These are phyloP conservation scores for Parauchenoglanis punctatus DNA, from an alignment of 2,797 vertebrate genomes.

Conservation along the genomic window DNA sequence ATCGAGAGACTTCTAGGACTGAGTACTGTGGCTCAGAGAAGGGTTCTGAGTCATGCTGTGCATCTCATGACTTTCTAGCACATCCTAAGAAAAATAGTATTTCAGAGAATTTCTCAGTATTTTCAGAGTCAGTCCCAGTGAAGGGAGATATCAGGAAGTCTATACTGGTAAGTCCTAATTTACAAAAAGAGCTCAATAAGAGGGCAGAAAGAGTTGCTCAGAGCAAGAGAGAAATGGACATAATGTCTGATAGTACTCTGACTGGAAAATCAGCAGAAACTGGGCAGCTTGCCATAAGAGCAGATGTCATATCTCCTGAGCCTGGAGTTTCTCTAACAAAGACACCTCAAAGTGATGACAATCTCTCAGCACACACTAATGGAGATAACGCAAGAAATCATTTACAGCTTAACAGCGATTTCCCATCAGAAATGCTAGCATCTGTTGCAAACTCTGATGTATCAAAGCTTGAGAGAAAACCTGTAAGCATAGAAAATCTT, in stretches of 20 bases:
- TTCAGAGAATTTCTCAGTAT: conserved; percentile 21
- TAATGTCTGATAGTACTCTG: conserved; percentile 32
- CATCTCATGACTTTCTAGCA: not conserved
- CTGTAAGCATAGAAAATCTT: not conserved
- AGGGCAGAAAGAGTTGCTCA: not conserved
- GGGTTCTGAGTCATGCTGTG: conserved; percentile 43
- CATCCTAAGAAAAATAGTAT: conserved; percentile 23
- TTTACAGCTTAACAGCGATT: conserved; percentile 44
- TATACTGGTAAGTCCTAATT: conserved; percentile 12
- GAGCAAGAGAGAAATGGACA: conserved; percentile 4
- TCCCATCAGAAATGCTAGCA: conserved; percentile 42
- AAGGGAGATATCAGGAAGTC: not conserved
- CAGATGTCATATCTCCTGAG: conserved; percentile 28
- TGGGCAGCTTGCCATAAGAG: conserved; percentile 13
- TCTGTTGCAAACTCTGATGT: conserved; percentile 29
- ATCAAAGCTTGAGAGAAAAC: conserved; percentile 32
- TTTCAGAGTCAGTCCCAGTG: conserved; percentile 26
- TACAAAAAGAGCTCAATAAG: not conserved
- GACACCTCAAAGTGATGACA: conserved; percentile 43
- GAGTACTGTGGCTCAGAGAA: conserved; percentile 37
- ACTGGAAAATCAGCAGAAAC: conserved; percentile 15
- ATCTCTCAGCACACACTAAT: conserved; percentile 11
- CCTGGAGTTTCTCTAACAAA: conserved; percentile 28
- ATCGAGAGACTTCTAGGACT: conserved; percentile 36
- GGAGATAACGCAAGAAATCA: conserved; percentile 43